Base-by-base conservation (phyloP, 2,797 vertebrate species). In the Streptopelia turtur region DNA sequence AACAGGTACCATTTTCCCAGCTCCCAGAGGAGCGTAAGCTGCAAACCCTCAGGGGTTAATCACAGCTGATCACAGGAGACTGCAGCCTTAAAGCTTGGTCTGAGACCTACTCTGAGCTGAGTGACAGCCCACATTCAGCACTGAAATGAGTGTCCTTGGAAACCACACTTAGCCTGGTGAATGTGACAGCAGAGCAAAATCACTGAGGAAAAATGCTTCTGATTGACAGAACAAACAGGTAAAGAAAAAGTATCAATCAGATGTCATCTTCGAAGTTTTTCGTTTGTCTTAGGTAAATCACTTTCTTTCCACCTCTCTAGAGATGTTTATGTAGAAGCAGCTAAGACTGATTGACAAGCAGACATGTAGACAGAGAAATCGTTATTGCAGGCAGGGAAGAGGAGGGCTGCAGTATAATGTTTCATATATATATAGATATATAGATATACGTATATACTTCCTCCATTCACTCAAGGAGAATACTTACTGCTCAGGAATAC, bases 321-420 rank as follows among this genome's bases (percentile, higher is more conserved):
- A 85, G 72, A 49, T 52, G 79, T 53, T 93, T 65, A 25, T 53
- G 23, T 70, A 74, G 86, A 77, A 93, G 86, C 33, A 79, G 50
- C 35, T 82, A 27, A 53, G 65, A 72, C n/a, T 76, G 76, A 78
- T 12, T 68, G 90, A 90, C 2, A 11, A 37, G 55, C 65, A 79
- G 76, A 57, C 13, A 3, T 4, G 6, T 3, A 47, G 55, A 65
- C 37, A 65, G n/a, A 55, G 23, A 61, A 90, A 72, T 55, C n/a
- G 35, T 47, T 69, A 13, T 20, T 69, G 63, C 50, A 71, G 55
- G 14, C 74, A 79, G 45, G 47, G 57, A 47, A 39, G 41, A 86
- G 33, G 21, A 66, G 13, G 16, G 49, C 52, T 89, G 66, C 50
- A 63, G 23, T 47, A 5, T 57, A 18, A 13, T 53, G 13, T 63